Conservation (phyloP, 2,797 vertebrate species). For the Chaetodon trifasciatus region DNA sequence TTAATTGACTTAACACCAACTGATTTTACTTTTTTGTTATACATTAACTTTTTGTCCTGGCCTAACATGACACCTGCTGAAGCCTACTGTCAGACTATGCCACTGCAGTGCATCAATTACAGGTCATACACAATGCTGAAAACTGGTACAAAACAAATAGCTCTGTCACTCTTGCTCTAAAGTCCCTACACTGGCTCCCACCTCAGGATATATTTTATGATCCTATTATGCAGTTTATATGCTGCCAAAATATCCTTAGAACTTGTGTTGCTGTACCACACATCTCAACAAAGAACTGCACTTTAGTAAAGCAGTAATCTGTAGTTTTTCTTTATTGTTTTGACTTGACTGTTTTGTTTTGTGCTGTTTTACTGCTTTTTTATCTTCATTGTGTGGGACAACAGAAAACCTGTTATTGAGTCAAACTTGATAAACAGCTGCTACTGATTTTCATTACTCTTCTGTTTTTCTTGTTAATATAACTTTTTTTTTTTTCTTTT, state of each 20-base stretch:
- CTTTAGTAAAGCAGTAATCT: too few relatives aligned
- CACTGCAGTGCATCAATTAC: not conserved
- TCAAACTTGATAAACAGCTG: not conserved
- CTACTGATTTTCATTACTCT: not conserved
- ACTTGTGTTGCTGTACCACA: not conserved
- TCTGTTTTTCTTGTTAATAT: not conserved
- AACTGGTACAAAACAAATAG: not conserved
- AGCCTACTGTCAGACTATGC: not conserved
- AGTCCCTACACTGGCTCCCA: not conserved
- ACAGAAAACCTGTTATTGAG: not conserved
- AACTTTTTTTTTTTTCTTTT: not conserved
- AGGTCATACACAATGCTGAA: not conserved
- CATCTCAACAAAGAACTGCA: too few relatives aligned
- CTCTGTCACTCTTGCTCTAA: not conserved
- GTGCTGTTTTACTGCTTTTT: not conserved
- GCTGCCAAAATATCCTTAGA: not conserved
- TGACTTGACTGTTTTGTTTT: not conserved
- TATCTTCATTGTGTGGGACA: not conserved
- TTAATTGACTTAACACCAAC: too few relatives aligned
- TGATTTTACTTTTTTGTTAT: not conserved
- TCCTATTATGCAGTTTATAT: not conserved
- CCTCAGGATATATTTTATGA: not conserved
- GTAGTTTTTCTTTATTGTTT: not conserved
- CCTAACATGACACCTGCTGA: not conserved
- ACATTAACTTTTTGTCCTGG: constrained; percentile 27